Base-by-base conservation (phyloP, 2,888 invertebrate genomes). In the Chymomyza caudatula region DNA sequence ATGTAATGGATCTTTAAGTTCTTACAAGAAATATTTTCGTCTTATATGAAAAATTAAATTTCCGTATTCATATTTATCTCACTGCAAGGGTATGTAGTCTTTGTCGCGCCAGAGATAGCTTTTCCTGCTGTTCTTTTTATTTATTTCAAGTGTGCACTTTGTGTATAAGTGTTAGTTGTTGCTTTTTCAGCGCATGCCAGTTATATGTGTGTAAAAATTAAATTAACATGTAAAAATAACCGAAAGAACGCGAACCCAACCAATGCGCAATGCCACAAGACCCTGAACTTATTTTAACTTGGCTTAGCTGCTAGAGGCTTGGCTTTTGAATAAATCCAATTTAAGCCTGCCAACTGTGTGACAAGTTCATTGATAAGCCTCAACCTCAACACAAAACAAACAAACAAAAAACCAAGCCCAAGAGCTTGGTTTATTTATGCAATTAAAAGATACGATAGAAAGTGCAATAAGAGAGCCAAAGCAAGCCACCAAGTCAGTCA, bases 141-240 rank as follows among this genome's bases (percentile, higher is more conserved):
- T 1, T 29, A 29, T 37, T 13, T 37, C 29, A 37, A 37, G 29
- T 37, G 29, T 37, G 29, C 29, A 37, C 29, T 37, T 37, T 37
- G 11, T 37, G 2, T 37, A 37, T 8, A 29, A 47, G 44, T 47
- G 6, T 67, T 67, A 69, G 76, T 65, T 65, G 63, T 56, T 72
- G 62, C 72, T 65, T 49, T 49, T 51, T 47, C 19, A 17, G 15
- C 19, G 19, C 47, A 17, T 17, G 70, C 60, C 60, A 63, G 62
- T 71, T 80, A 71, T 13, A 19, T 62, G 59, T 37, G 52, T 37
- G 66, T 62, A 71, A 74, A 81, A 86, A 86, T 86, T 73, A 44
- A 82, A 82, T 82, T 86, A 82, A 86, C 78, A 42, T 17, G 15
- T 17, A 59, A 60, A 20, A n/a, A 29, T 6, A 43, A 15, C 4